Conservation (phyloP, 2,888 invertebrate genomes). For the Leptothorax acervorum region DNA sequence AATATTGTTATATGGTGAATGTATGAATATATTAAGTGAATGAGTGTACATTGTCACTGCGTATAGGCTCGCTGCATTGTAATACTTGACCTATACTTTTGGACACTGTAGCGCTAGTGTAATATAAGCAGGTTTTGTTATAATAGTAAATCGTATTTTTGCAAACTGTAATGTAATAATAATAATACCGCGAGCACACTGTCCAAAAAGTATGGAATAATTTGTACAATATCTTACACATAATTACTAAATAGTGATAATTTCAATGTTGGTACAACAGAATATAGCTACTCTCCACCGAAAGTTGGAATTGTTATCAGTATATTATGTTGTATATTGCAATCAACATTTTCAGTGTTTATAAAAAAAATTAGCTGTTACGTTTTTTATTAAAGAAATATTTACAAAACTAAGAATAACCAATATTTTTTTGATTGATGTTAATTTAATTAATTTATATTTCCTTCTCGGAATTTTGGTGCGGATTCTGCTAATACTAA, state of each 20-base stretch:
- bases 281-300: constrained; percentile 82
- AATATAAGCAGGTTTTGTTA: constrained; percentile 76
- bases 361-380: constrained; percentile 81
- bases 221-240: constrained; percentile 83
- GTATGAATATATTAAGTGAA: constrained; percentile 63
- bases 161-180: constrained; percentile 77
- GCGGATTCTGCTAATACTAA: constrained; percentile 62
- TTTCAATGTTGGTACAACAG: constrained; percentile 83
- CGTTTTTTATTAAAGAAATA: constrained; percentile 82
- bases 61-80: constrained; percentile 79
- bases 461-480: constrained; percentile 72
- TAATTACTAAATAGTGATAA: constrained; percentile 79
- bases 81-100: constrained; percentile 83
- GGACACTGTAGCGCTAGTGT: constrained; percentile 81
- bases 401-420: constrained; percentile 78
- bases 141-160: constrained; percentile 82
- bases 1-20: constrained; percentile 70
- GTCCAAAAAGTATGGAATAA: constrained; percentile 84
- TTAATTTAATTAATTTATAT: constrained; percentile 77
- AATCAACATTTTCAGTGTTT: constrained; percentile 84
- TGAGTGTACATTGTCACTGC: constrained; percentile 75
- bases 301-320: constrained; percentile 82
- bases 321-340: constrained; percentile 83
- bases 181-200: constrained; percentile 77
- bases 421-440: constrained; percentile 78